A percentile compares a stretch with the other conserved stretches of the same genome.
phyloP scores from a whole-genome alignment of 2,113 vertebrate genomes.

The Balaenoptera acutorostrata region DNA sequence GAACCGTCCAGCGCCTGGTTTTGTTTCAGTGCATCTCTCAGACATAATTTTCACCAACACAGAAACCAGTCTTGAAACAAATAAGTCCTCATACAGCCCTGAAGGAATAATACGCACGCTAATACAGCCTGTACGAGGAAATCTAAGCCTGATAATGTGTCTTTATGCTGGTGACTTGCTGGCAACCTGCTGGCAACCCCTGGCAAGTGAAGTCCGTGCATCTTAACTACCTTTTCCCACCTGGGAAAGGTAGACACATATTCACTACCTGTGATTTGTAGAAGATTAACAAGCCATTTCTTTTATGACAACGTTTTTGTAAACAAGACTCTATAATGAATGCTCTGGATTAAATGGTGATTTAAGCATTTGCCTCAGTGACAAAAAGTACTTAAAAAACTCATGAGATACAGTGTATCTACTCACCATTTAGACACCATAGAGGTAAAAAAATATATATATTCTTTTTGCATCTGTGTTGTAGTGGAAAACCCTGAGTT shows the following conservation, averaged over 20 bases:
- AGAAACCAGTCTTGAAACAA: conserved; percentile 75
- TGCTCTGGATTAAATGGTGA: neutral
- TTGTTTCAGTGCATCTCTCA: neutral
- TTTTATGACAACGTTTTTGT: neutral
- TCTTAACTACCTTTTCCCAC: neutral
- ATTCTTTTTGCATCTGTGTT: neutral
- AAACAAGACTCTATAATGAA: neutral
- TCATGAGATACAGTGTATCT: neutral
- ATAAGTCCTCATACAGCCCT: conserved; percentile 68
- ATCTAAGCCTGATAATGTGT: neutral
- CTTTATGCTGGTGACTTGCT: neutral
- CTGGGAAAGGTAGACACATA: neutral
- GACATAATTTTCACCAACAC: conserved; percentile 72
- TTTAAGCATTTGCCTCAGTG: neutral
- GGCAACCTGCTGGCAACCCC: neutral
- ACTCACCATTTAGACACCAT: neutral
- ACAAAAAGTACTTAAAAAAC: neutral
- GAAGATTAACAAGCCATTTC: neutral
- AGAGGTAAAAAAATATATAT: neutral
- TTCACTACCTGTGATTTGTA: neutral
- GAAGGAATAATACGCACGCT: conserved; percentile 56
- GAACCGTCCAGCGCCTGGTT: conserved; percentile 29
- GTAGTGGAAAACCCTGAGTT: neutral
- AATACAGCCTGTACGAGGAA: neutral
- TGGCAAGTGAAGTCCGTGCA: neutral